These are phyloP conservation scores for Hydrotaea cyrtoneurina DNA, from an alignment of 2,888 invertebrate genomes.

Conservation along the genomic window DNA sequence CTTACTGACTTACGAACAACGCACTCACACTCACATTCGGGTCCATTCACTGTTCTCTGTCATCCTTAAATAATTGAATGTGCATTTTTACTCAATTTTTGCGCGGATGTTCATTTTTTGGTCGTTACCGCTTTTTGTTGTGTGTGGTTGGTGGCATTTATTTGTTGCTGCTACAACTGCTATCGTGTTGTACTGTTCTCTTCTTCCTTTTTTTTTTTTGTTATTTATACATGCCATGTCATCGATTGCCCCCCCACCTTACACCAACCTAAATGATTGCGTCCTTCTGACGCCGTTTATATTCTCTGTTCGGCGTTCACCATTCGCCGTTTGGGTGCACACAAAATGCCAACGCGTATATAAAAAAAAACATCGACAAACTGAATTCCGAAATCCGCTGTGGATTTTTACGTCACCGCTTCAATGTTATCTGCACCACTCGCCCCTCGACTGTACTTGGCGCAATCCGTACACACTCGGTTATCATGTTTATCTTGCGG, in stretches of 20 bases:
- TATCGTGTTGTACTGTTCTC: not conserved
- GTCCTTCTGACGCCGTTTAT: conserved; percentile 38
- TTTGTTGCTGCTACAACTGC: conserved; percentile 22
- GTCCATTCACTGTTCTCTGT: not conserved
- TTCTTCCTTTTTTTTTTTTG: not conserved
- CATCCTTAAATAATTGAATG: conserved; percentile 76
- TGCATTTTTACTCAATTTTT: conserved; percentile 59
- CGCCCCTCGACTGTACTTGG: not conserved
- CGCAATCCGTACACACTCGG: not conserved
- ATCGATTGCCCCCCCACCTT: conserved; percentile 14
- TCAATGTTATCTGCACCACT: not conserved
- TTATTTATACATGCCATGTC: not conserved
- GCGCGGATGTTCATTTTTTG: conserved; percentile 42
- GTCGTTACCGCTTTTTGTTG: conserved; percentile 32
- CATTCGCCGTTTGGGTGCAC: too few species aligned
- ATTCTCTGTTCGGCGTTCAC: not conserved
- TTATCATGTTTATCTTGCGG: conserved; percentile 24
- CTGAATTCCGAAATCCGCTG: conserved; percentile 12
- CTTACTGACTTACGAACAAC: too few species aligned
- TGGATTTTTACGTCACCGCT: not conserved
- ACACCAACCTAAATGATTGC: conserved; percentile 11
- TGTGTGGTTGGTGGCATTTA: conserved; percentile 34
- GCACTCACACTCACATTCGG: conserved; percentile 4
- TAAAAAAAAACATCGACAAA: not conserved
- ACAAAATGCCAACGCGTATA: not conserved